Conservation (phyloP, 2,113 vertebrate species). For the Elgaria multicarinata region DNA sequence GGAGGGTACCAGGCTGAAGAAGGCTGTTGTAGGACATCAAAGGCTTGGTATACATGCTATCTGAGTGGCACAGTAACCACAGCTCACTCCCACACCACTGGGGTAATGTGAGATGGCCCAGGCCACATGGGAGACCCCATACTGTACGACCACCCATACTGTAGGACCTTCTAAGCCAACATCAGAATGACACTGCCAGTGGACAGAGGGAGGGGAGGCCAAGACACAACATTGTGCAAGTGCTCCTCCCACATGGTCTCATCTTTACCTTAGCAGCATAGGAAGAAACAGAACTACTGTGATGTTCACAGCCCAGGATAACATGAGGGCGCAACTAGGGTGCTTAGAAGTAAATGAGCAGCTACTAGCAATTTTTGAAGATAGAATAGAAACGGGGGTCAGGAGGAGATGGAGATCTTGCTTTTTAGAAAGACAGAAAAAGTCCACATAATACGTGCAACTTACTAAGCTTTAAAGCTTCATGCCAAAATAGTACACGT, state of each 20-base stretch:
- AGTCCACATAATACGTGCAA: neutral
- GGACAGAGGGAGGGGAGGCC: neutral
- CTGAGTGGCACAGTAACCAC: neutral
- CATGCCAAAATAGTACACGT: neutral
- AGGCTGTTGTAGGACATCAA: too few species aligned
- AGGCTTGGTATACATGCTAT: neutral
- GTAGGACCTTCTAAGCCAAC: neutral
- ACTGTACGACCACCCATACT: neutral
- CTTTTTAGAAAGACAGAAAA: neutral
- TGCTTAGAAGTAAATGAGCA: neutral
- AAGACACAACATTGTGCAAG: neutral
- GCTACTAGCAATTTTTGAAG: neutral
- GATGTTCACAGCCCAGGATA: neutral
- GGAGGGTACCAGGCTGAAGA: too few species aligned
- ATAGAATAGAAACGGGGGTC: neutral
- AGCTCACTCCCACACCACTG: neutral
- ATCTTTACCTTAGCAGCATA: neutral
- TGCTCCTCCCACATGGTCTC: neutral
- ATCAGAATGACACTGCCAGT: neutral
- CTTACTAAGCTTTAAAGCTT: neutral
- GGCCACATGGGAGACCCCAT: neutral
- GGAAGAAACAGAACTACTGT: too few species aligned
- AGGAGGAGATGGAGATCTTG: neutral
- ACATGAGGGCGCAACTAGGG: neutral
- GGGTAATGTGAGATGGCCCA: neutral